A percentile compares a stretch with the other conserved stretches of the same genome.
phyloP scores from a whole-genome alignment of 2,888 invertebrate species.

The Scrobipalpa atriplicella region DNA sequence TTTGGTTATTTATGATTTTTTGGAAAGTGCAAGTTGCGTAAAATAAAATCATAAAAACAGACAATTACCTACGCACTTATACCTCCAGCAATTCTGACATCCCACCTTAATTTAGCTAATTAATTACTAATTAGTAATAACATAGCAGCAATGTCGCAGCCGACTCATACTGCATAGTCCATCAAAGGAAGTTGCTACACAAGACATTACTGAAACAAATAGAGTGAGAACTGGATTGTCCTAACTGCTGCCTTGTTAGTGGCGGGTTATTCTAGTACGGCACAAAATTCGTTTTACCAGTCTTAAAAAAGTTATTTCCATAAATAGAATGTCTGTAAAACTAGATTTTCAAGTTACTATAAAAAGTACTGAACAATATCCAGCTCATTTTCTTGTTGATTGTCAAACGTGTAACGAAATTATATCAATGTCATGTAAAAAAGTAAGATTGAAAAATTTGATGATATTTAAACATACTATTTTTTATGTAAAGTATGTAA shows the following conservation, averaged over 20 bases:
- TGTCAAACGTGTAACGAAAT: too few species aligned
- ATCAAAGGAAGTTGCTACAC: slow-evolving; percentile 13
- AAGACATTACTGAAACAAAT: slow-evolving; percentile 55
- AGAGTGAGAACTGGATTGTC: slow-evolving; percentile 61
- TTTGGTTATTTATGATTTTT: too few species aligned
- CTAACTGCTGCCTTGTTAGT: slow-evolving; percentile 32
- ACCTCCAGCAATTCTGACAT: not conserved
- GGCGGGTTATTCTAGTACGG: not conserved
- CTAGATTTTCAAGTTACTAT: too few species aligned
- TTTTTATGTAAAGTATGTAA: too few species aligned
- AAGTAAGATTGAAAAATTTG: too few species aligned
- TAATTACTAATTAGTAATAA: not conserved
- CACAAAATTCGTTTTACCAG: not conserved
- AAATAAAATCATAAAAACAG: not conserved
- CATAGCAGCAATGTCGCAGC: slow-evolving; percentile 7
- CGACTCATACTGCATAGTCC: slow-evolving; percentile 12
- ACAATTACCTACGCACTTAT: too few species aligned
- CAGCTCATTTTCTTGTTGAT: too few species aligned
- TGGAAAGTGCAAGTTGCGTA: too few species aligned
- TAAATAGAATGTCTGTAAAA: too few species aligned
- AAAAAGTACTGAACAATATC: too few species aligned
- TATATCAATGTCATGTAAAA: too few species aligned
- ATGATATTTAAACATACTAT: too few species aligned
- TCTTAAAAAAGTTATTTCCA: not conserved
- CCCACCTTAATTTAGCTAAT: not conserved